Conservation (phyloP, 2,797 vertebrate genomes). For the Heterohyrax brucei region DNA sequence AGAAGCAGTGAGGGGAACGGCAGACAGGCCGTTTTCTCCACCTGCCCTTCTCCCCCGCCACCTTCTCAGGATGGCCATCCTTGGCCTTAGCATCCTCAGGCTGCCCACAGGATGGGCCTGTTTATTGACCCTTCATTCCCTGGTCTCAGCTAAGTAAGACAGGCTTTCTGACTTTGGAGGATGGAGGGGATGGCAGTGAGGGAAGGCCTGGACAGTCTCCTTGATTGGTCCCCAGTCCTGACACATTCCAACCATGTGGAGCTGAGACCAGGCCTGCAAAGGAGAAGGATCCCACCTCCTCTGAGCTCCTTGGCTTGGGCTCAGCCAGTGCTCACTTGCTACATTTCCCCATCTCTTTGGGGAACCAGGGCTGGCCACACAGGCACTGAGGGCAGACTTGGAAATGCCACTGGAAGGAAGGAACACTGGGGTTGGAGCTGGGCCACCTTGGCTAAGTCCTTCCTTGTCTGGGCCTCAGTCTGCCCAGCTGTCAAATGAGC, state of each 20-base stretch:
- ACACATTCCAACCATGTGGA: rapidly evolving
- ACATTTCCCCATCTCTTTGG: neutral
- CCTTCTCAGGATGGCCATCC: neutral
- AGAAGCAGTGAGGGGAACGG: neutral
- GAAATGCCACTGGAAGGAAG: neutral
- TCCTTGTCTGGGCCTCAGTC: neutral
- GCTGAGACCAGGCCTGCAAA: neutral
- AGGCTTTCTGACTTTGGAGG: neutral
- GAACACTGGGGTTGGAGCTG: neutral
- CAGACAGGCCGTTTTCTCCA: neutral
- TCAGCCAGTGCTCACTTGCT: neutral
- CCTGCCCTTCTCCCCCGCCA: neutral
- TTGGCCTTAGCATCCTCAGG: neutral
- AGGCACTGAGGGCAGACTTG: neutral
- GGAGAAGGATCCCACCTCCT: neutral
- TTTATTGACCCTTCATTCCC: neutral
- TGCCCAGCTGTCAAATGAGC: neutral
- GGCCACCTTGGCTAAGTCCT: neutral
- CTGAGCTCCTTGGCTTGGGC: neutral
- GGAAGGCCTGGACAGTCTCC: neutral
- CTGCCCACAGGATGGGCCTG: neutral
- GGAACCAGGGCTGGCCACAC: neutral
- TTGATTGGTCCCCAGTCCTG: neutral
- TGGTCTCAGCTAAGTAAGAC: neutral
- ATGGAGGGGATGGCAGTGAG: neutral